phyloP scores from a whole-genome alignment of 2,797 vertebrate genomes.

The Otolemur crassicaudatus region DNA sequence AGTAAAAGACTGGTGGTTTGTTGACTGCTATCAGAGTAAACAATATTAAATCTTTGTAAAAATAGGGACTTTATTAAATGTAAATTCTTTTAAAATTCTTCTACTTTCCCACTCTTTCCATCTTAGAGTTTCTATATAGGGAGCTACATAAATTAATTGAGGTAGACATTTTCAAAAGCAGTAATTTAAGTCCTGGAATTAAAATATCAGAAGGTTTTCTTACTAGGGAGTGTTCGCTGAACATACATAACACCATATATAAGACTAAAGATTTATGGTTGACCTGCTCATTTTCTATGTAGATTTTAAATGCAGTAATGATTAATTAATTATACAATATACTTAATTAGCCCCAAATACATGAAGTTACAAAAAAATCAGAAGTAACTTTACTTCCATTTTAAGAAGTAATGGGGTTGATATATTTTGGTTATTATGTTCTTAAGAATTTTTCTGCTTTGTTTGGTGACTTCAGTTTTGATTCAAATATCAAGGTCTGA shows the following conservation, averaged over 20 bases:
- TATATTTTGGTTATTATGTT: neutral
- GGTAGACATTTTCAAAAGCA: slow-evolving; percentile 15
- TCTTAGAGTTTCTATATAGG: neutral
- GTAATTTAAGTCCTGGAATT: neutral
- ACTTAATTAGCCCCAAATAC: neutral
- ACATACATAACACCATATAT: neutral
- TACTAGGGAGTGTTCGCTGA: neutral
- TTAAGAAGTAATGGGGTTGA: neutral
- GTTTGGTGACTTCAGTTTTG: neutral
- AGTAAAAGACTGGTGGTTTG: neutral
- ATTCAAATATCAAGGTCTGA: neutral
- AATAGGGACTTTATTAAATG: neutral
- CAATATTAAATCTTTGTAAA: neutral
- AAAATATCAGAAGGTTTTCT: neutral
- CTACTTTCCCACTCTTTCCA: neutral
- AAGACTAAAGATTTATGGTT: neutral
- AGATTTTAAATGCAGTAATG: slow-evolving; percentile 31
- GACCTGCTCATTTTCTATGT: neutral
- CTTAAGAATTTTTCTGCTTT: neutral
- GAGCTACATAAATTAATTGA: neutral
- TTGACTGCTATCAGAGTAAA: neutral
- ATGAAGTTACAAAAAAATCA: neutral
- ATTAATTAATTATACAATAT: neutral
- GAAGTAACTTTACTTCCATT: neutral
- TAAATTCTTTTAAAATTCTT: slow-evolving; percentile 6